Evolutionary conservation across 2,113 vertebrate genomes (phyloP).

Genomic region (Hucho hucho): DNA sequence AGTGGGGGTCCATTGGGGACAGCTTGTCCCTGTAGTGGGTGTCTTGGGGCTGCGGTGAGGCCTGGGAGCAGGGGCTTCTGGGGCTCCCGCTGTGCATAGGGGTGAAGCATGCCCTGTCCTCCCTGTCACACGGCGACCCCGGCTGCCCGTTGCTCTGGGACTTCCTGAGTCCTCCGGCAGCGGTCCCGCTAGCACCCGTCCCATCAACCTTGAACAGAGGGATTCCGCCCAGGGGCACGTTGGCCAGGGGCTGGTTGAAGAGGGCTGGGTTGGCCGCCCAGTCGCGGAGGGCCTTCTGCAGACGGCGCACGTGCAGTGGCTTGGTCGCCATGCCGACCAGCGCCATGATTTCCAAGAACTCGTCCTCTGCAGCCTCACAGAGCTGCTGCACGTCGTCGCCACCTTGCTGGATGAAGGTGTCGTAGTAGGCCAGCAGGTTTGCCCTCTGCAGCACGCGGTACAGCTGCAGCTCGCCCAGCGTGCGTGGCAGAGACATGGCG

Average conservation of each 20-base stretch:
- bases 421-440: conserved; percentile 95
- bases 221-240: conserved; percentile 83
- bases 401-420: conserved; percentile 99
- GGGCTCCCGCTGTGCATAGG: conserved; percentile 81
- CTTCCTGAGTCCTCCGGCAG: conserved; percentile 67
- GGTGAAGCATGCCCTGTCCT: conserved; percentile 78
- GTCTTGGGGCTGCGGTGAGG: conserved; percentile 76
- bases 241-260: conserved; percentile 89
- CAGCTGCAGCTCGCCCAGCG: conserved; percentile 95
- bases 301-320: conserved; percentile 92
- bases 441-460: conserved; percentile 93
- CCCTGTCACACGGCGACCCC: conserved; percentile 77
- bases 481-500: conserved; percentile 92
- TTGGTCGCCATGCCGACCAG: conserved; percentile 98
- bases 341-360: conserved; percentile 98
- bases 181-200: conserved; percentile 61
- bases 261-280: conserved; percentile 93
- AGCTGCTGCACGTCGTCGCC: conserved; percentile 97
- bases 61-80: conserved; percentile 86
- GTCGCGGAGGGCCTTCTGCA: conserved; percentile 94
- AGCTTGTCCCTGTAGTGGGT: conserved; percentile 75
- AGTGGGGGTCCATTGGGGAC: conserved; percentile 86
- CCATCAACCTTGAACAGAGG: conserved; percentile 90
- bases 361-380: conserved; percentile 94
- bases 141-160: conserved; percentile 84